Evolutionary conservation across 1,140 invertebrate species (phyloP), one percentile per base, ranked within the genome.

Genomic region (Phortica variegata): DNA sequence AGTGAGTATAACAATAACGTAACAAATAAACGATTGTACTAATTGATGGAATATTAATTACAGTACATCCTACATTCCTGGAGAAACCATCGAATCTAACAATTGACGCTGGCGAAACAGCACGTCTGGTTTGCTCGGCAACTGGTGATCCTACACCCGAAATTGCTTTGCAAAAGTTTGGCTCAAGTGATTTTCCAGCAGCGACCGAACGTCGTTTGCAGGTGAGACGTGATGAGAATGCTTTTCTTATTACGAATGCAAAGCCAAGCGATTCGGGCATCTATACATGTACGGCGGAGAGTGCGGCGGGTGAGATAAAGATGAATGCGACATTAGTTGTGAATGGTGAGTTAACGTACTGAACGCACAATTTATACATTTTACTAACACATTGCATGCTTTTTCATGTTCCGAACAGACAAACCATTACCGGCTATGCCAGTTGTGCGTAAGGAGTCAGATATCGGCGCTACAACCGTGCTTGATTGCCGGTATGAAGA

Each of bases 111-210:
- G 92, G 93, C 4, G 85, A 85, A 49, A 92, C 87, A n/a, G 93
- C 91, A 1, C 85, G 86, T 36, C 78, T 98, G 5, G 91, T 93
- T 58, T 98, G 95, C 82, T 89, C 91, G 2, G 94, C 94, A 9
- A 83, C 82, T 47, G 95, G 95, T 2, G 87, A 91, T 58, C 95
- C 95, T 0, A 77, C 81, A 18, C 95, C 95, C 23, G 85, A 93
- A 76, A 93, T 96, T 54, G 86, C 89, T 0, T 92, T 94, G 86
- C 87, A 92, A 61, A 97, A 97, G 77, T 93, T 96, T 79, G 91
- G 89, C n/a, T 91, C 89, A 1, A 90, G 90, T 73, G 89, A 95
- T 75, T 97, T 98, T 76, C 94, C 94, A 8, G 95, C 95, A 7
- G 95, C 95, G 12, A 82, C 88, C 47, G 95, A 97, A 75, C 83